These are phyloP conservation scores for Carcharodon carcharias DNA, from an alignment of 2,797 vertebrate genomes.

Conservation along the genomic window DNA sequence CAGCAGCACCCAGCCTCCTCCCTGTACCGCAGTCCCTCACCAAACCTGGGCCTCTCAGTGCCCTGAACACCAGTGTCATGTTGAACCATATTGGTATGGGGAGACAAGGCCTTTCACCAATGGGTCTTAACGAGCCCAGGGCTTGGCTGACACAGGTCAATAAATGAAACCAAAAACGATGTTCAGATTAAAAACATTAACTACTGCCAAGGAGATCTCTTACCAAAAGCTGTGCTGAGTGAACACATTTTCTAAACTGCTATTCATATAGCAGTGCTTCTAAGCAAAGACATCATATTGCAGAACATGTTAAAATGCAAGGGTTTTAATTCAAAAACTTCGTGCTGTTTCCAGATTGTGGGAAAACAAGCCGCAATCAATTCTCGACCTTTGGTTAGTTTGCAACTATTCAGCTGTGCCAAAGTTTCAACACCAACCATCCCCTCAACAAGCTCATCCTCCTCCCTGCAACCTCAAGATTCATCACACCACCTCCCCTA, in stretches of 20 bases:
- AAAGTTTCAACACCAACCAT: neutral
- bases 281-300: neutral
- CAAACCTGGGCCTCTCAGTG: neutral
- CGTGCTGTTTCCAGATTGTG: neutral
- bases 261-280: neutral
- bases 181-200: neutral
- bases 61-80: neutral
- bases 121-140: neutral
- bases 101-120: neutral
- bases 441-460: neutral
- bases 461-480: neutral
- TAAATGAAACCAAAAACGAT: neutral
- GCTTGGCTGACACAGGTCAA: neutral
- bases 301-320: neutral
- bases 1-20: neutral
- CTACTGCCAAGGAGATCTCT: neutral
- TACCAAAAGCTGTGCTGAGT: neutral
- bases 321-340: neutral
- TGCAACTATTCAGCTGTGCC: neutral
- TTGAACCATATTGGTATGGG: neutral
- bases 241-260: neutral
- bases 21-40: neutral
- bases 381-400: neutral
- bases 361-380: neutral
- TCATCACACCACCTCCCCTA: neutral